phyloP scores from a whole-genome alignment of 1,140 invertebrate species.

The Drosophila trapezifrons region DNA sequence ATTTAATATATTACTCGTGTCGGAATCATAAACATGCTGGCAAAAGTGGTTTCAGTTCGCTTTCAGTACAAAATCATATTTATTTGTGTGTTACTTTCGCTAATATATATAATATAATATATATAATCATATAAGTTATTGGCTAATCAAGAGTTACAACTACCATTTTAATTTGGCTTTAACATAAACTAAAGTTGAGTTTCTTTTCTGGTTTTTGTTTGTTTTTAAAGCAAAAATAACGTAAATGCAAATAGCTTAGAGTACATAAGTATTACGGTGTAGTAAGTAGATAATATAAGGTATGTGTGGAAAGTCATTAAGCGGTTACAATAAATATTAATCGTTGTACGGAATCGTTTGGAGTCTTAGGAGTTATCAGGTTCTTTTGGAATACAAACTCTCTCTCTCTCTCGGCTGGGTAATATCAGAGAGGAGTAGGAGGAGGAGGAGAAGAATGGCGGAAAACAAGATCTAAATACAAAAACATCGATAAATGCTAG shows the following conservation, averaged over 20 bases:
- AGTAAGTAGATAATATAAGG: conserved; percentile 5
- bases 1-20: conserved; percentile 9
- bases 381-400: conserved; percentile 54
- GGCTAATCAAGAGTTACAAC: conserved; percentile 50
- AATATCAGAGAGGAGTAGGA: conserved; percentile 57
- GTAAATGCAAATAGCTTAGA: conserved; percentile 46
- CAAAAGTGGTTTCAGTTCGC: conserved; percentile 10
- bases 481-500: conserved; percentile 44
- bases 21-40: conserved; percentile 28
- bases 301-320: conserved; percentile 19
- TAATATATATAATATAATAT: conserved; percentile 28
- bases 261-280: conserved; percentile 9
- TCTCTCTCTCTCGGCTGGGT: conserved; percentile 21
- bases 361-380: conserved; percentile 71
- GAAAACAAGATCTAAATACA: conserved; percentile 25
- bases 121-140: conserved; percentile 45
- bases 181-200: conserved; percentile 61
- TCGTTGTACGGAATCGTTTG: conserved; percentile 76
- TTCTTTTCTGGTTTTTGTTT: conserved; percentile 19
- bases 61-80: conserved; percentile 76
- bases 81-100: conserved; percentile 63
- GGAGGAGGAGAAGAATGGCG: conserved; percentile 29
- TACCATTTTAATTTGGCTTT: conserved; percentile 71
- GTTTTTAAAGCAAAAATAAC: conserved; percentile 21
- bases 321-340: conserved; percentile 58